These are phyloP conservation scores for Axinella damicornis DNA, from an alignment of 37 sponge, comb jelly and placozoan species.

Conservation along the genomic window DNA sequence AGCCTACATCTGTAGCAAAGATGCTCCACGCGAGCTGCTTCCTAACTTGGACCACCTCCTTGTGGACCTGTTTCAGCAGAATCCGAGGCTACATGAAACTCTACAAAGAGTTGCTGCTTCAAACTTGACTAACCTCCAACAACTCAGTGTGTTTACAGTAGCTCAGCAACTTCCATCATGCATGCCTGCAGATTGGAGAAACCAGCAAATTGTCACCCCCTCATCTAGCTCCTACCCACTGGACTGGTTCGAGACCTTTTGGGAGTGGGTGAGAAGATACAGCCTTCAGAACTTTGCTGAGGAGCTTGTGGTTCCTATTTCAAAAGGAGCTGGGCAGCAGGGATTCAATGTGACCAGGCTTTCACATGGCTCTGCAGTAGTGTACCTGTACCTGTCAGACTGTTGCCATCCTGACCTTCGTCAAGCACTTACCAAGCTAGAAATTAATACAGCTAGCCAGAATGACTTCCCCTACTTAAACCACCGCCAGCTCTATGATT, in stretches of 20 bases:
- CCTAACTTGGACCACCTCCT: conserved; percentile 25
- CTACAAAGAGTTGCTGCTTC: conserved; percentile 23
- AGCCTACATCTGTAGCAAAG: conserved; percentile 34
- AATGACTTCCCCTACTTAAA: background rate
- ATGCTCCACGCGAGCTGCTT: conserved; percentile 19
- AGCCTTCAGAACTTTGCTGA: conserved; percentile 1
- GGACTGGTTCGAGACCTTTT: conserved; percentile 37
- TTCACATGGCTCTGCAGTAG: background rate
- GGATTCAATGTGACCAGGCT: conserved; percentile 17
- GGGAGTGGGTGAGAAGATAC: conserved; percentile 45
- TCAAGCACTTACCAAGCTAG: background rate
- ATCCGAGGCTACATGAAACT: conserved; percentile 11
- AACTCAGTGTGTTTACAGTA: background rate
- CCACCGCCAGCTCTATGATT: background rate
- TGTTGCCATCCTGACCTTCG: conserved; percentile 1
- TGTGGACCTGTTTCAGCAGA: background rate
- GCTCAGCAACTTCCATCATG: background rate
- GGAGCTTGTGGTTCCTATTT: conserved; percentile 26
- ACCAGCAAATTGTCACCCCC: conserved; percentile 15
- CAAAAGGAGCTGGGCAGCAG: background rate
- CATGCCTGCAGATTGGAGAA: conserved; percentile 1
- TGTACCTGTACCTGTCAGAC: background rate
- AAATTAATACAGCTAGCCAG: background rate
- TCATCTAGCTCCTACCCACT: background rate
- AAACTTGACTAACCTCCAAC: conserved; percentile 22